Evolutionary conservation across 2,113 vertebrate species (phyloP).

Genomic region (Candoia aspera): DNA sequence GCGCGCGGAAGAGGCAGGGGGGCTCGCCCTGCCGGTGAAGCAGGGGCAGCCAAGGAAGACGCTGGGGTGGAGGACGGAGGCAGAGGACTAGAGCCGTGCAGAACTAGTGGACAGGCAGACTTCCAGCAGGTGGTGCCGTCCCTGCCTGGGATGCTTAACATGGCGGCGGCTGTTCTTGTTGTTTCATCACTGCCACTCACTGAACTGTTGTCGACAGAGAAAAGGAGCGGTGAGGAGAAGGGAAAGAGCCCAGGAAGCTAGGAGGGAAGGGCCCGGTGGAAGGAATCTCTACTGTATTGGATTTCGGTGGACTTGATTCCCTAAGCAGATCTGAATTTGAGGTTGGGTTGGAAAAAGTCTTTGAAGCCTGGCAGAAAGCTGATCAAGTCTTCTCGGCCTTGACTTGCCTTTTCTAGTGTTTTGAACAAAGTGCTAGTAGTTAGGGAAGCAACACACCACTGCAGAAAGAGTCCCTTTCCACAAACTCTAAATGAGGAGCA

Average conservation of each 20-base stretch:
- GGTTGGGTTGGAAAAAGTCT: not conserved
- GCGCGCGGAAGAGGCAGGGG: not conserved
- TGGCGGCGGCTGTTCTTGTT: not conserved
- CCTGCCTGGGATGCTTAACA: not conserved
- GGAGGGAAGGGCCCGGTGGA: not conserved
- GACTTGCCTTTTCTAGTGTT: not conserved
- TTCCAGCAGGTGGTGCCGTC: not conserved
- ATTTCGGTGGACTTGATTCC: not conserved
- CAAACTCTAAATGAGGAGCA: not conserved
- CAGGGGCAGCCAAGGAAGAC: not conserved
- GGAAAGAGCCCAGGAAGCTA: not conserved
- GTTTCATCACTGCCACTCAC: not conserved
- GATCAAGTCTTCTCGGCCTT: not conserved
- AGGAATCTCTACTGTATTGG: not conserved
- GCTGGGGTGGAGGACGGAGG: not conserved
- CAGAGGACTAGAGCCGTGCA: not conserved
- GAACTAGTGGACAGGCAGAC: not conserved
- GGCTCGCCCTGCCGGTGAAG: not conserved
- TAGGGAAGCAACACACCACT: not conserved
- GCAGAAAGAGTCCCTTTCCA: not conserved
- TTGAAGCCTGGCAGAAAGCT: not conserved
- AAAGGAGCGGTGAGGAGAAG: not conserved
- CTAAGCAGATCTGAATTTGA: not conserved
- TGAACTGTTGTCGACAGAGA: not conserved
- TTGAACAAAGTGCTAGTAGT: not conserved